Percentiles rank a stretch among this genome's conserved stretches.
These are phyloP conservation scores for Trichomycterus rosablanca DNA, from an alignment of 2,113 vertebrate species.

Conservation along the genomic window DNA sequence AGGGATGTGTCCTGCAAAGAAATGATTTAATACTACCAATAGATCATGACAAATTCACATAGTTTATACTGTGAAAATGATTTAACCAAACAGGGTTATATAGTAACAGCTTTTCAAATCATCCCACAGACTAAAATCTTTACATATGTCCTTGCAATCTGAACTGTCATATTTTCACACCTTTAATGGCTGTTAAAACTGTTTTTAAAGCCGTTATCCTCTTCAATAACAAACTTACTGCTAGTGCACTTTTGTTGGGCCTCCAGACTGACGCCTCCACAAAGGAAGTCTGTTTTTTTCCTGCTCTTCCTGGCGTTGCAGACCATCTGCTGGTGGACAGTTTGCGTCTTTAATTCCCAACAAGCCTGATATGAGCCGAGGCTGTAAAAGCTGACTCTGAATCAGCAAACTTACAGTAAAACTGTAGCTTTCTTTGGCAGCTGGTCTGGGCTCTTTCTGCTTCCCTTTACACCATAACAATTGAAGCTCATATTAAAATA, in stretches of 20 bases:
- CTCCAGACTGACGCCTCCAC: conserved; percentile 7
- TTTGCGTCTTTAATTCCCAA: background rate
- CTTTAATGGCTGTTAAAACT: too few relatives aligned
- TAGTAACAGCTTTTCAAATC: too few relatives aligned
- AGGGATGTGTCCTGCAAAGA: too few relatives aligned
- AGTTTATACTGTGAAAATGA: too few relatives aligned
- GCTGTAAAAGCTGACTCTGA: conserved; percentile 11
- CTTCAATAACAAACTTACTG: background rate
- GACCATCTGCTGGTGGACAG: conserved; percentile 23
- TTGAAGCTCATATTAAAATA: background rate
- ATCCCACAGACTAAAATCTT: too few relatives aligned
- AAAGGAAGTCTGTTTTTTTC: conserved; percentile 18
- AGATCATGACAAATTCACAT: too few relatives aligned
- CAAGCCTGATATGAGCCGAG: background rate
- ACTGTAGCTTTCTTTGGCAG: conserved; percentile 22
- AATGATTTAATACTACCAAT: too few relatives aligned
- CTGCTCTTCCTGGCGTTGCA: conserved; percentile 24
- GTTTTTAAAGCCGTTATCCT: background rate
- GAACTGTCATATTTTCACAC: too few relatives aligned
- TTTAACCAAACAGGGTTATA: too few relatives aligned
- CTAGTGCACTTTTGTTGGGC: background rate
- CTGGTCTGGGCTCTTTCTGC: conserved; percentile 2
- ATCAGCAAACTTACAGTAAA: background rate
- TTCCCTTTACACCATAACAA: conserved; percentile 4
- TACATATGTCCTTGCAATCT: too few relatives aligned